Evolutionary conservation across 2,797 vertebrate species (phyloP).

Genomic region (Threskiornis aethiopicus): DNA sequence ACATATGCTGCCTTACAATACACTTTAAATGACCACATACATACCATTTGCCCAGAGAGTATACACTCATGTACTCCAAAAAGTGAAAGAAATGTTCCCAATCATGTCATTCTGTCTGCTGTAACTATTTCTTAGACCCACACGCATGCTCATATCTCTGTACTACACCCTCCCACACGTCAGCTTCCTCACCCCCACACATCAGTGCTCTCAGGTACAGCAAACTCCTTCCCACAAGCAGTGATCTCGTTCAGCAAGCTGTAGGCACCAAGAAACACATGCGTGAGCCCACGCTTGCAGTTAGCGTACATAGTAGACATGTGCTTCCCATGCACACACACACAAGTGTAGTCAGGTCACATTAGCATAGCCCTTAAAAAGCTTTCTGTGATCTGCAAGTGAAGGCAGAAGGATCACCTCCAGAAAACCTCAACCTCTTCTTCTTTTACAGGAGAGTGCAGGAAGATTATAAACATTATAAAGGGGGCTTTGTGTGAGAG

Average conservation of each 20-base stretch:
- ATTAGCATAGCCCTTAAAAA: not conserved
- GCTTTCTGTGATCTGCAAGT: not conserved
- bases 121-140: not conserved
- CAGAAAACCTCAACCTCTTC: not conserved
- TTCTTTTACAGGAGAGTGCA: not conserved
- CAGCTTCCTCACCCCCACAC: not conserved
- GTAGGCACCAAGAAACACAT: not conserved
- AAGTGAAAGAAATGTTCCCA: not conserved
- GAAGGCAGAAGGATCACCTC: slow-evolving; percentile 8
- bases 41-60: not conserved
- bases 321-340: not conserved
- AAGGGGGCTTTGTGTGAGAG: not conserved
- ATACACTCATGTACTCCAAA: not conserved
- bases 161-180: not conserved
- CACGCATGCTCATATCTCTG: accelerated
- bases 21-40: not conserved
- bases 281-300: not conserved
- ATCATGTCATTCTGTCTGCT: not conserved
- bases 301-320: not conserved
- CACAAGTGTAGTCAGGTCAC: not conserved
- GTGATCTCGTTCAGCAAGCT: not conserved
- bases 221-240: not conserved
- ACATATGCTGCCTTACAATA: not conserved
- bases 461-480: not conserved
- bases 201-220: not conserved